phyloP scores from a whole-genome alignment of 2,888 invertebrate species.

The Schizaphis graminum region DNA sequence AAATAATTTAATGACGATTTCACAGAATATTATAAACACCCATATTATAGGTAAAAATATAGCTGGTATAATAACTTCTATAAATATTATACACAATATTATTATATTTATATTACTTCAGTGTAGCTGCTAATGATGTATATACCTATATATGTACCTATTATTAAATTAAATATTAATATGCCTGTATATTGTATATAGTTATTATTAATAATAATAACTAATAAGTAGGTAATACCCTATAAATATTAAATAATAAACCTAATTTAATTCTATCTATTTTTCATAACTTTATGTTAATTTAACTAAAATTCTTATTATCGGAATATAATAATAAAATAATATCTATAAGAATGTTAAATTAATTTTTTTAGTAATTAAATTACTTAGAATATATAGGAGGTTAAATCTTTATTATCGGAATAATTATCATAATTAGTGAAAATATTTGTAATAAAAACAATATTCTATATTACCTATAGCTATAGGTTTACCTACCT shows the following conservation, averaged over 20 bases:
- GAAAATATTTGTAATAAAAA: neutral
- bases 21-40: neutral
- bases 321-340: neutral
- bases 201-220: neutral
- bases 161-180: too few species aligned
- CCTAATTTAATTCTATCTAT: neutral
- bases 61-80: too few species aligned
- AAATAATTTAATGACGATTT: slow-evolving; percentile 17
- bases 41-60: neutral
- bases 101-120: neutral
- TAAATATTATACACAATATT: neutral
- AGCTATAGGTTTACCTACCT: too few species aligned
- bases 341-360: neutral
- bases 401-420: neutral
- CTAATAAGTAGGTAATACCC: too few species aligned
- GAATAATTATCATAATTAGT: neutral
- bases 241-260: neutral
- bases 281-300: neutral
- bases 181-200: too few species aligned
- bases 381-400: too few species aligned
- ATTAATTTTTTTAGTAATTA: too few species aligned
- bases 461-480: neutral
- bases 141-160: neutral
- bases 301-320: neutral
- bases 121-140: neutral